Evolutionary conservation across 2,113 vertebrate species (phyloP).

Genomic region (Sinocyclocheilus anophthalmus): DNA sequence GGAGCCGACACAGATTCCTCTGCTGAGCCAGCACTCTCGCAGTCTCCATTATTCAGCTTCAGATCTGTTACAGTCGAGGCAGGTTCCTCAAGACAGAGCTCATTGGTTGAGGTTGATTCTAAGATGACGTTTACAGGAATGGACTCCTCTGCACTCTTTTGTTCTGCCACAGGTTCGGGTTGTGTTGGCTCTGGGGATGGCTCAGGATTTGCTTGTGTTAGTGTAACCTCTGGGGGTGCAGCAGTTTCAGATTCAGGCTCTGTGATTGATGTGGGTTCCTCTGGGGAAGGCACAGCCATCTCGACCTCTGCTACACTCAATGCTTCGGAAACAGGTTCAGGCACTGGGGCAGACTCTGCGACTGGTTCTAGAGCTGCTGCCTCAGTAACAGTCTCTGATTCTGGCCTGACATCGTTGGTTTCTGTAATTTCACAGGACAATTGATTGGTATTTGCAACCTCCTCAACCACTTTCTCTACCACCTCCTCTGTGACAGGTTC

Average conservation of each 20-base stretch:
- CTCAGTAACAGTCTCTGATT: slow-evolving; percentile 46
- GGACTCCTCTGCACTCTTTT: slow-evolving; percentile 59
- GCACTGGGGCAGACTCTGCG: slow-evolving; percentile 37
- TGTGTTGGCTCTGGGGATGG: slow-evolving; percentile 19
- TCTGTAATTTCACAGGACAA: slow-evolving; percentile 24
- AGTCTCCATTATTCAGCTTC: slow-evolving; percentile 73
- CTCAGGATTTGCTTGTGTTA: slow-evolving; percentile 28
- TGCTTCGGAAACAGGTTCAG: slow-evolving; percentile 41
- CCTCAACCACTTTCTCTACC: slow-evolving; percentile 40
- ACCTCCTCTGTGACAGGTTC: slow-evolving; percentile 41
- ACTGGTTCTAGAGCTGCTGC: slow-evolving; percentile 37
- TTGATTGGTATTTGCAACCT: slow-evolving; percentile 39
- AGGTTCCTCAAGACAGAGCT: slow-evolving; percentile 56
- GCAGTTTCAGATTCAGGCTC: slow-evolving; percentile 36
- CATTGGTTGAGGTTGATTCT: slow-evolving; percentile 61
- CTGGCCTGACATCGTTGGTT: slow-evolving; percentile 9
- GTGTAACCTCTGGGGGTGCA: slow-evolving; percentile 50
- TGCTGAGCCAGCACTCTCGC: slow-evolving; percentile 52
- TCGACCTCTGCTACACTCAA: slow-evolving; percentile 4
- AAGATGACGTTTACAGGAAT: slow-evolving; percentile 73
- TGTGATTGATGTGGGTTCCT: slow-evolving; percentile 42
- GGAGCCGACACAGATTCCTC: slow-evolving; percentile 52
- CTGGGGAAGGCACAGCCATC: background rate
- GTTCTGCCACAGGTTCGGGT: background rate
- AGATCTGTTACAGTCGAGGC: slow-evolving; percentile 39